Conservation (phyloP, 1,140 invertebrate species). For the Limonius californicus region DNA sequence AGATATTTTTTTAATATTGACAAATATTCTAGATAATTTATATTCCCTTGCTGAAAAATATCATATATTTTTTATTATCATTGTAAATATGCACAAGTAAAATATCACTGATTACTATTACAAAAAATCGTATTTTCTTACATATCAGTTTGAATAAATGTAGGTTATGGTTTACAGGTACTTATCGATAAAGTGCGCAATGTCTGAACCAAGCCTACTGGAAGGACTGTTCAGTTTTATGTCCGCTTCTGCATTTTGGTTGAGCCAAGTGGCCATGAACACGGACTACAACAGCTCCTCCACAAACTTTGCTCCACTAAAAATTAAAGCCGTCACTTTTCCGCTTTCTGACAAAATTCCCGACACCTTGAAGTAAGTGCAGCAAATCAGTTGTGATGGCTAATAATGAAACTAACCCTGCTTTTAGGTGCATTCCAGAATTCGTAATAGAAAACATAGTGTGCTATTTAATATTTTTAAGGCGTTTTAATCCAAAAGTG, state of each 20-base stretch:
- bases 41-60: too few species aligned
- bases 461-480: constrained; percentile 70
- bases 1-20: too few species aligned
- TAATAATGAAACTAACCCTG: too few species aligned
- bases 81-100: constrained; percentile 50
- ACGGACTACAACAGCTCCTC: constrained; percentile 35
- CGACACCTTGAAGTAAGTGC: constrained; percentile 59
- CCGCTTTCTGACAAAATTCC: constrained; percentile 61
- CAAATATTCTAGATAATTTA: too few species aligned
- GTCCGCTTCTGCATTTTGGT: constrained; percentile 77
- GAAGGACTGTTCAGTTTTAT: constrained; percentile 70
- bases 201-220: constrained; percentile 68
- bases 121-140: too few species aligned
- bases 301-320: constrained; percentile 54
- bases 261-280: constrained; percentile 69
- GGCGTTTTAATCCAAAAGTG: constrained; percentile 58
- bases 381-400: too few species aligned
- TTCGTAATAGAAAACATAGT: constrained; percentile 86
- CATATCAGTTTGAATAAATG: constrained; percentile 5
- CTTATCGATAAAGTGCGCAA: constrained; percentile 62
- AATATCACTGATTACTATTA: too few species aligned
- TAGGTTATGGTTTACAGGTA: constrained; percentile 42
- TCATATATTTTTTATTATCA: too few species aligned
- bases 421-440: constrained; percentile 77
- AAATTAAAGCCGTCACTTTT: constrained; percentile 57